phyloP scores from a whole-genome alignment of 2,888 invertebrate genomes.

The Drosophila atripex region DNA sequence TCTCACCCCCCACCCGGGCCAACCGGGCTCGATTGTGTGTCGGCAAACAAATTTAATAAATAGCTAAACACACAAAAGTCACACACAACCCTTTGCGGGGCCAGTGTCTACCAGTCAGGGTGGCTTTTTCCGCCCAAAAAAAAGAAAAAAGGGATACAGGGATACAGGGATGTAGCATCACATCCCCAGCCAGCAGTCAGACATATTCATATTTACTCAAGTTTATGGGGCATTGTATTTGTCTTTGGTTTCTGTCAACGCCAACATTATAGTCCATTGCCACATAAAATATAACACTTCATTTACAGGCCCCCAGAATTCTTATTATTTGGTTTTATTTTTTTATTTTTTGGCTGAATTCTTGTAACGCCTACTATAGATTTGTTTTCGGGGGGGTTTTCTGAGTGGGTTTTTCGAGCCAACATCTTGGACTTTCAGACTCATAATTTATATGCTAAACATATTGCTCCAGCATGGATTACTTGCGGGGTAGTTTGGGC shows the following conservation, averaged over 20 bases:
- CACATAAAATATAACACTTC: slow-evolving; percentile 77
- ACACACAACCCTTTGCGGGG: slow-evolving; percentile 66
- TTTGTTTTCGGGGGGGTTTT: slow-evolving; percentile 5
- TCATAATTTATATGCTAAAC: slow-evolving; percentile 76
- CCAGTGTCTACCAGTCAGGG: background rate
- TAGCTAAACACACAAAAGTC: slow-evolving; percentile 75
- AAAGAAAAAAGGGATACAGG: background rate
- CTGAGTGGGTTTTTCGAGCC: slow-evolving; percentile 1
- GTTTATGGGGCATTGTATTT: slow-evolving; percentile 61
- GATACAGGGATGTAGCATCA: background rate
- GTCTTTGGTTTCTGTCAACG: slow-evolving; percentile 58
- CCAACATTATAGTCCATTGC: slow-evolving; percentile 49
- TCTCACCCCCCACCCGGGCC: background rate
- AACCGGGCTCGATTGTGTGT: slow-evolving; percentile 47
- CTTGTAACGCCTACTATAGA: slow-evolving; percentile 59
- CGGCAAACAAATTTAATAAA: slow-evolving; percentile 77
- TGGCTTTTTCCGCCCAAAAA: background rate
- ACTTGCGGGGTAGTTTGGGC: slow-evolving; percentile 28
- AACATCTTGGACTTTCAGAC: slow-evolving; percentile 34
- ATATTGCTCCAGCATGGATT: slow-evolving; percentile 70
- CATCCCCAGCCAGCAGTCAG: background rate
- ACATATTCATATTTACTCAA: slow-evolving; percentile 74
- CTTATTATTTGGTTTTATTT: slow-evolving; percentile 14
- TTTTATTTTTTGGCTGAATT: slow-evolving; percentile 43
- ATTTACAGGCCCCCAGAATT: slow-evolving; percentile 58